Evolutionary conservation across 2,113 vertebrate species (phyloP), one percentile per base, ranked within the genome.

Genomic region (Hiodon alosoides): DNA sequence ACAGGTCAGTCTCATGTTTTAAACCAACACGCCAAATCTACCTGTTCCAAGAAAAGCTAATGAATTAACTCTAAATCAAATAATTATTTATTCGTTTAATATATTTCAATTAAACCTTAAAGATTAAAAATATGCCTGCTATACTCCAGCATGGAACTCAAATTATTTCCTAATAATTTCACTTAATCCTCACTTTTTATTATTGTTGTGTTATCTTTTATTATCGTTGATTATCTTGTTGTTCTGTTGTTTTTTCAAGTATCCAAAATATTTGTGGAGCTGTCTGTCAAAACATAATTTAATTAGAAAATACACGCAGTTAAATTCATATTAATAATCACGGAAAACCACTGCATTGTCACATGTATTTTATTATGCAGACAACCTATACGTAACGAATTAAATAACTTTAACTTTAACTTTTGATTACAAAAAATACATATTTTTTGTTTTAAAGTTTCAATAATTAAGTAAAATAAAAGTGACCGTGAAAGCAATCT

Each of bases 1-100:
- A 89, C 86, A 89, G 80, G 67, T 80, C 69, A 73, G 73, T 50
- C 79, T 83, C 16, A 54, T 73, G 78, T 82, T 73, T 60, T 10
- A 60, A 74, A 82, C 79, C 31, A 75, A 67, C 17, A 48, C 51
- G 53, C 13, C 16, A 9, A 9, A 59, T 59, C 66, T 81, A 74
- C 67, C 78, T 76, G 74, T 16, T 73, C 48, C 61, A 3, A 8
- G 7, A 62, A 73, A 9, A 73, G 14, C 46, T 50, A 50, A 65
- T 65, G 64, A 64, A 69, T 68, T 52, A 72, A 72, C 65, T 7
- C 51, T 57, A 48, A 55, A 47, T 47, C 31, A 17, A 65, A 50
- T 11, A 5, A 59, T 59, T 55, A 31, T 31, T 57, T 10, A 14
- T 59, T 71, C 57, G 3, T 59, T 47, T 59, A 4, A 71, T 31